phyloP scores from a whole-genome alignment of 2,113 vertebrate species.

The Clinocottus analis region DNA sequence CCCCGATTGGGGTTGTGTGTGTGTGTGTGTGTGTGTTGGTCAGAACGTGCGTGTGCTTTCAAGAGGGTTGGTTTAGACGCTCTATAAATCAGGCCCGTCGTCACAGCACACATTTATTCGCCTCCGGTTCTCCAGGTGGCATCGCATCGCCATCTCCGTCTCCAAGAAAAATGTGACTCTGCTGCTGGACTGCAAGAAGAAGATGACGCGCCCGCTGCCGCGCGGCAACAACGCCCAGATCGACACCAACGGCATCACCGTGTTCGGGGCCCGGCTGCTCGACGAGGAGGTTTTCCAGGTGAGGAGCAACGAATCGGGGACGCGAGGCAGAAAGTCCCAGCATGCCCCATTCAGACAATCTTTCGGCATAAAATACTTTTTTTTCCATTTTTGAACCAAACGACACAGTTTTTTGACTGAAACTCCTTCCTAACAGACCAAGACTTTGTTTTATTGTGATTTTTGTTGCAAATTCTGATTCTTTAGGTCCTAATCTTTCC shows the following conservation, averaged over 20 bases:
- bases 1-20: constrained; percentile 17
- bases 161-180: constrained; percentile 90
- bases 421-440: too few relatives aligned
- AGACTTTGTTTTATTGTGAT: too few relatives aligned
- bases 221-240: constrained; percentile 84
- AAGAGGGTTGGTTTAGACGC: not conserved
- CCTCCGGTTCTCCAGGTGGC: constrained; percentile 85
- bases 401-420: too few relatives aligned
- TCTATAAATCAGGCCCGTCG: constrained; percentile 9
- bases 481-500: too few relatives aligned
- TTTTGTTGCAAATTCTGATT: too few relatives aligned
- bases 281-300: constrained; percentile 94
- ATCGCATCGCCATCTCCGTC: constrained; percentile 89
- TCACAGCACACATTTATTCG: constrained; percentile 36
- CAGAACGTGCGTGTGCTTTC: not conserved
- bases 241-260: constrained; percentile 89
- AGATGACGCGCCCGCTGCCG: constrained; percentile 84
- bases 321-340: too few relatives aligned
- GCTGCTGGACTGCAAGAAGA: constrained; percentile 91
- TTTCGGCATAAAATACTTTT: too few relatives aligned
- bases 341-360: too few relatives aligned
- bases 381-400: too few relatives aligned
- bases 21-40: not conserved
- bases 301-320: too few relatives aligned
- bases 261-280: constrained; percentile 90